These are phyloP conservation scores for human (Homo sapiens) DNA, from an alignment of 2,113 vertebrate genomes.

Conservation along the genomic window GRCh38 chr17:29667001-29667500, in stretches of 20 bases:
- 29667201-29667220: slow-evolving; percentile 96
- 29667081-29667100: not conserved
- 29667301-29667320: not conserved
- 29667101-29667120: not conserved
- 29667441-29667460: no score
- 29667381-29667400: no score
- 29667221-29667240: slow-evolving; percentile 86
- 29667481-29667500: no score
- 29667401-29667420: no score
- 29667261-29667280: slow-evolving; percentile 50
- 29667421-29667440: no score
- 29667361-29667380: not conserved
- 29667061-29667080: not conserved
- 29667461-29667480: no score
- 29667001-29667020: not conserved
- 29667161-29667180: slow-evolving; percentile 99
- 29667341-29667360: not conserved
- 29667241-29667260: slow-evolving; percentile 23
- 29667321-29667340: slow-evolving; percentile 57
- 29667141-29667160: slow-evolving; percentile 98
- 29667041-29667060: not conserved
- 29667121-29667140: slow-evolving; percentile 94
- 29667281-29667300: not conserved
- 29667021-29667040: slow-evolving; percentile 1
- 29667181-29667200: slow-evolving; percentile 94